These are phyloP conservation scores for sheep (Ovis aries) DNA, from an alignment of 2,113 vertebrate genomes.

Conservation along the genomic window DNA sequence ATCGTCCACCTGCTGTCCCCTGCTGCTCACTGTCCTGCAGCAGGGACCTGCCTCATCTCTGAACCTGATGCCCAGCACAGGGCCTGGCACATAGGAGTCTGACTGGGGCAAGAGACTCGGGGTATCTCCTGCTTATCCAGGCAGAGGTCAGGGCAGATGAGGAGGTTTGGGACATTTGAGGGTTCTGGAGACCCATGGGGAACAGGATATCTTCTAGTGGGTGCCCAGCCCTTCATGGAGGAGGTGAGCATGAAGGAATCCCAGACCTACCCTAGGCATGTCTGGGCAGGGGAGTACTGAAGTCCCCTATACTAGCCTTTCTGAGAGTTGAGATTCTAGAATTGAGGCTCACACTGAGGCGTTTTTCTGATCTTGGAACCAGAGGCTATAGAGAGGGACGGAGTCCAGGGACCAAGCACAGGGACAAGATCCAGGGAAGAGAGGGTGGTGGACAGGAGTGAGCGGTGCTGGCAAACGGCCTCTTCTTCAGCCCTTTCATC, in stretches of 20 bases:
- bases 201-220: not conserved
- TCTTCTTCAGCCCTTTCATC: not conserved
- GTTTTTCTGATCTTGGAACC: not conserved
- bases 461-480: fast-evolving
- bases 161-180: not conserved
- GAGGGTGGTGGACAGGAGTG: not conserved
- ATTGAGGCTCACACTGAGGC: not conserved
- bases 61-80: not conserved
- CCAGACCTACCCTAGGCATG: not conserved
- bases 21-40: not conserved
- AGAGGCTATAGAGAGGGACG: not conserved
- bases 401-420: not conserved
- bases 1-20: fast-evolving
- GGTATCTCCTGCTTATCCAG: not conserved
- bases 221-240: not conserved
- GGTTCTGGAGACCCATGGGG: not conserved
- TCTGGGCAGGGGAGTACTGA: too few relatives aligned
- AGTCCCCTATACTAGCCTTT: not conserved
- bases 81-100: not conserved
- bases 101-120: not conserved
- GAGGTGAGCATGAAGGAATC: not conserved
- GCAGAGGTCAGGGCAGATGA: not conserved
- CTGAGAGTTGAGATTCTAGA: not conserved
- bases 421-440: not conserved
- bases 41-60: not conserved